phyloP scores from a whole-genome alignment of 23 tunicate species.

The Styela clava region DNA sequence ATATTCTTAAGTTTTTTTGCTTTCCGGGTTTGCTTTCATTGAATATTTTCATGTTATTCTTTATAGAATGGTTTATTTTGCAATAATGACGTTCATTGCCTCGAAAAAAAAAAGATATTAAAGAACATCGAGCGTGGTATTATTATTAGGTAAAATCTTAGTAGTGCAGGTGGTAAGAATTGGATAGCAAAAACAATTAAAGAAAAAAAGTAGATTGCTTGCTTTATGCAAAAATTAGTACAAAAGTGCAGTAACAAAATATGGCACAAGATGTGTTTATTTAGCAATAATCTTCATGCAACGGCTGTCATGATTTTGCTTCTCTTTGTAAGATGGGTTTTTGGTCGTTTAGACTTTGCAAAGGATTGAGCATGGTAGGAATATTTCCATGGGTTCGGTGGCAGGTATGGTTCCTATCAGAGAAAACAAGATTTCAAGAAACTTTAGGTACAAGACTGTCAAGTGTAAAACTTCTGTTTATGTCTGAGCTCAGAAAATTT shows the following conservation, averaged over 20 bases:
- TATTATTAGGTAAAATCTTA: neutral
- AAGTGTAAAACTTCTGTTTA: too few relatives aligned
- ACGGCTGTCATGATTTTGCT: slow-evolving; percentile 14
- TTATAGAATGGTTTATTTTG: too few relatives aligned
- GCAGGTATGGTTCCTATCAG: slow-evolving; percentile 27
- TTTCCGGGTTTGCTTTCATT: too few relatives aligned
- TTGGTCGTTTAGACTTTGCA: neutral
- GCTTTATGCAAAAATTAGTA: neutral
- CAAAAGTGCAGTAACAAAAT: neutral
- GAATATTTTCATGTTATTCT: too few relatives aligned
- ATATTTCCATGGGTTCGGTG: slow-evolving; percentile 62
- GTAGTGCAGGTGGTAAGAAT: too few relatives aligned
- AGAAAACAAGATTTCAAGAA: neutral
- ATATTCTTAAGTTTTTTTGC: too few relatives aligned
- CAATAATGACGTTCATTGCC: too few relatives aligned
- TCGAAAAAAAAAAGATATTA: too few relatives aligned
- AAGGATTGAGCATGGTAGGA: slow-evolving; percentile 64
- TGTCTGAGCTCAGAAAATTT: too few relatives aligned
- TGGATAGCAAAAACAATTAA: too few relatives aligned
- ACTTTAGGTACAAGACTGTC: neutral
- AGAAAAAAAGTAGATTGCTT: too few relatives aligned
- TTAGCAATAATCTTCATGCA: neutral
- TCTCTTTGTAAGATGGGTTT: neutral
- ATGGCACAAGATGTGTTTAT: neutral
- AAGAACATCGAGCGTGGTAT: too few relatives aligned